phyloP scores from a whole-genome alignment of 2,888 invertebrate species.

The Melolontha melolontha region DNA sequence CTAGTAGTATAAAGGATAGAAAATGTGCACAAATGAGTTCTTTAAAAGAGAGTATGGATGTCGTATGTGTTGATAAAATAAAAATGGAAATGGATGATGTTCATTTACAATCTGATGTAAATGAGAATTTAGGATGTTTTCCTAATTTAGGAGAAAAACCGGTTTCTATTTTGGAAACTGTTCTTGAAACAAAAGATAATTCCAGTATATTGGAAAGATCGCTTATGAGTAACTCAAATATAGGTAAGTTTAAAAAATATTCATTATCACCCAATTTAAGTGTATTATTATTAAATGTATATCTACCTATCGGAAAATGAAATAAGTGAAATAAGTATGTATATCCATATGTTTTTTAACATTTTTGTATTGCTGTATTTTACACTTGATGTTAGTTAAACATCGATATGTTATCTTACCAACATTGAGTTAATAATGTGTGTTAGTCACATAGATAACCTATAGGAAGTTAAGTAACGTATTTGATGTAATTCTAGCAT shows the following conservation, averaged over 20 bases:
- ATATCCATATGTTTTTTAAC: no score
- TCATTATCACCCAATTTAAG: no score
- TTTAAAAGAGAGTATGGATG: conserved; percentile 33
- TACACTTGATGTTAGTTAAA: no score
- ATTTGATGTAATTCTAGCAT: no score
- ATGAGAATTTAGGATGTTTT: conserved; percentile 48
- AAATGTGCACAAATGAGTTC: conserved; percentile 44
- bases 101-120: conserved; percentile 54
- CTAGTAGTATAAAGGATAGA: conserved; percentile 45
- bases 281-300: no score
- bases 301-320: neutral
- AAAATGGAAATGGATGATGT: conserved; percentile 48
- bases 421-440: no score
- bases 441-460: no score
- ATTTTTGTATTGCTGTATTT: no score
- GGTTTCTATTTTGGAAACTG: conserved; percentile 61
- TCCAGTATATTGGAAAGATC: conserved; percentile 63
- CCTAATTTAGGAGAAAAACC: conserved; percentile 53
- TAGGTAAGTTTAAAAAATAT: conserved; percentile 18
- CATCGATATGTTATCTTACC: no score
- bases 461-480: no score
- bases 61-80: conserved; percentile 43
- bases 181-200: conserved; percentile 59
- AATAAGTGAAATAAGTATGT: no score
- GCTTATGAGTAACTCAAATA: conserved; percentile 34